Evolutionary conservation across 64 coral and sea anemone genomes (phyloP).

Genomic region (Astreopora myriophthalma): DNA sequence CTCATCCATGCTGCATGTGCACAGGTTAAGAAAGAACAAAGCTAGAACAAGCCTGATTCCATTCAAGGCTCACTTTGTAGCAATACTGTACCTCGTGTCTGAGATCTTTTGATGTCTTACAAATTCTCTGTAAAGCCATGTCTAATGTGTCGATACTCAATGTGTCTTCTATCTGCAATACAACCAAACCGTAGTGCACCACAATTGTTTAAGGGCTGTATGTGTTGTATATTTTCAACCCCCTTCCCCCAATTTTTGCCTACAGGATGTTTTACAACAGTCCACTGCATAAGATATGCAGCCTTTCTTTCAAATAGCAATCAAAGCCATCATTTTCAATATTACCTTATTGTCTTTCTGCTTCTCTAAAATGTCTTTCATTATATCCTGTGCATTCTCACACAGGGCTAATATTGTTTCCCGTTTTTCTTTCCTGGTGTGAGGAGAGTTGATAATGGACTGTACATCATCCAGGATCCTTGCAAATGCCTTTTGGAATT

Average conservation of each 20-base stretch:
- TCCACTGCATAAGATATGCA: no score
- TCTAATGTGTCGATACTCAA: slow-evolving; percentile 76
- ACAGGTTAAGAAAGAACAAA: no score
- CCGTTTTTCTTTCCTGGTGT: slow-evolving; percentile 94
- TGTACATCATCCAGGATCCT: slow-evolving; percentile 84
- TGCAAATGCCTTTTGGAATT: slow-evolving; percentile 83
- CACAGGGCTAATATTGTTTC: slow-evolving; percentile 94
- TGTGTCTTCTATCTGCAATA: slow-evolving; percentile 47
- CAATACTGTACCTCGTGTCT: slow-evolving; percentile 74
- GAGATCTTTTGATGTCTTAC: slow-evolving; percentile 89
- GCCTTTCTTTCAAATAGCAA: no score
- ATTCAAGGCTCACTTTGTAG: no score
- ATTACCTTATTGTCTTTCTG: slow-evolving; percentile 85
- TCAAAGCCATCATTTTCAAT: background rate
- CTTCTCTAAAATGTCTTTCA: slow-evolving; percentile 96
- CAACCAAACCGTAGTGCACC: no score
- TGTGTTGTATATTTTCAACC: no score
- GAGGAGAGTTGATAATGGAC: slow-evolving; percentile 83
- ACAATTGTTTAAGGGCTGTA: no score
- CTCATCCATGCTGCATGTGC: no score
- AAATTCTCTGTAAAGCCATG: slow-evolving; percentile 92
- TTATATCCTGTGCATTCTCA: slow-evolving; percentile 97
- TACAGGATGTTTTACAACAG: no score
- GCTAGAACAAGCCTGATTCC: no score
- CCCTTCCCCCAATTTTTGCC: no score